phyloP scores from a whole-genome alignment of 2,888 invertebrate species.

The Deroplatys truncata region DNA sequence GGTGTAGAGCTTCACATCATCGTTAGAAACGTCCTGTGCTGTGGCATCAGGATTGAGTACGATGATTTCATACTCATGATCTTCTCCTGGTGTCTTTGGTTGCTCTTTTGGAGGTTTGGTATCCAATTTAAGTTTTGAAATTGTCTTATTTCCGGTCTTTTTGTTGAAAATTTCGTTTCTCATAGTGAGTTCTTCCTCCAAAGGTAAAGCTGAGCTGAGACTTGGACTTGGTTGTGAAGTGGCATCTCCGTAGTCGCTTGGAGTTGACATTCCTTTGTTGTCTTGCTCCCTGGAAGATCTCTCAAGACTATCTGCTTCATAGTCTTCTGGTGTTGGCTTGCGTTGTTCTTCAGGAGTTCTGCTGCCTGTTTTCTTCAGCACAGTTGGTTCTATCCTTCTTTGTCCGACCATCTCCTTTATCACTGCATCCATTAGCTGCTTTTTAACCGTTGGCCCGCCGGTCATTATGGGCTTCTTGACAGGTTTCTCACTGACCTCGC shows the following conservation, averaged over 20 bases:
- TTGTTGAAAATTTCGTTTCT: constrained; percentile 68
- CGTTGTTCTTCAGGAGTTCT: not conserved
- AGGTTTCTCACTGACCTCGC: not conserved
- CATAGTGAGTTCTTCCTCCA: constrained; percentile 78
- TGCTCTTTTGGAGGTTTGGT: constrained; percentile 7
- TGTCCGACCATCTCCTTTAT: constrained; percentile 44
- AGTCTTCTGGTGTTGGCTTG: constrained; percentile 45
- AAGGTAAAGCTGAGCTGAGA: constrained; percentile 66
- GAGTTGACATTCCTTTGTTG: constrained; percentile 53
- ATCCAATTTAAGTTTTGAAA: constrained; percentile 39
- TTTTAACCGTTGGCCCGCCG: constrained; percentile 32
- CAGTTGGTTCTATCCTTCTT: constrained; percentile 15
- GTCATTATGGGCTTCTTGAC: not conserved
- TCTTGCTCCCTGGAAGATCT: constrained; percentile 44
- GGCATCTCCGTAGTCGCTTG: constrained; percentile 60
- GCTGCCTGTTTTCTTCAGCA: not conserved
- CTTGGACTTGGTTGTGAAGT: constrained; percentile 70
- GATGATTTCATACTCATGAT: constrained; percentile 49
- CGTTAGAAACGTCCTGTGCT: constrained; percentile 16
- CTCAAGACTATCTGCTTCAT: constrained; percentile 72
- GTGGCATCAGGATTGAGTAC: constrained; percentile 39
- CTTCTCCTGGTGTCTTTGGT: constrained; percentile 35
- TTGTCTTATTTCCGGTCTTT: constrained; percentile 54
- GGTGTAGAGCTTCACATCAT: constrained; percentile 32
- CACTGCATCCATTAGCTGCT: constrained; percentile 47